A percentile compares a stretch with the other conserved stretches of the same genome.
Evolutionary conservation across 2,797 vertebrate genomes (phyloP).

Genomic region (Onychomys arenicola): DNA sequence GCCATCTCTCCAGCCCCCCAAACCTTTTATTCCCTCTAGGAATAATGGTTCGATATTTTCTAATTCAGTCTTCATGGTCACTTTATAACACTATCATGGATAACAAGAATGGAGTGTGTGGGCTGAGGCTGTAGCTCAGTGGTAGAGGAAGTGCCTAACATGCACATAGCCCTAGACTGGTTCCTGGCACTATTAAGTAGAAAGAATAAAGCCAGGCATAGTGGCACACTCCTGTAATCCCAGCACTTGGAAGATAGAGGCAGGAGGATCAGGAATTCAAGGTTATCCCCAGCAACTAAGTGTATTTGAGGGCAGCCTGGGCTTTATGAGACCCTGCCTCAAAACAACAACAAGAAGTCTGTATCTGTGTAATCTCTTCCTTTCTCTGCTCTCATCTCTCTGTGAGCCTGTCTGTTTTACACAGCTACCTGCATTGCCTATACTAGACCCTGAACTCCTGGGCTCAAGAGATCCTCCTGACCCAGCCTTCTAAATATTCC

Average conservation of each 20-base stretch:
- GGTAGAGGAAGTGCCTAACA: not conserved
- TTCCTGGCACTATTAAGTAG: not conserved
- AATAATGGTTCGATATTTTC: not conserved
- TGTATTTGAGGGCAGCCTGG: not conserved
- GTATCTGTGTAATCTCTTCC: not conserved
- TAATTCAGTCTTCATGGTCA: constrained; percentile 3
- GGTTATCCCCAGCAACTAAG: not conserved
- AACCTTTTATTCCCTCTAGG: not conserved
- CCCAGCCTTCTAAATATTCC: not conserved
- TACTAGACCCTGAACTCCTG: not conserved
- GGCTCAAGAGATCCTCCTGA: not conserved
- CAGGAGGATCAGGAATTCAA: not conserved
- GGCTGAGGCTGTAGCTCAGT: not conserved
- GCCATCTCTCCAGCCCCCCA: not conserved
- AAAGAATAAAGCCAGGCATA: not conserved
- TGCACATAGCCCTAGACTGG: not conserved
- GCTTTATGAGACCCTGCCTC: not conserved
- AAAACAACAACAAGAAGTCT: not conserved
- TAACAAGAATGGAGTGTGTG: not conserved
- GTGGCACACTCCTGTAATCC: not conserved
- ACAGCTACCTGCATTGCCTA: not conserved
- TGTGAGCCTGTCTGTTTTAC: not conserved
- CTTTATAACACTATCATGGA: not conserved
- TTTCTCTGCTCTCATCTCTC: no score
- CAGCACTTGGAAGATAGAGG: not conserved